Percentiles rank a stretch among this genome's conserved stretches.
Conservation (phyloP, 2,113 vertebrate species). For the Rutilus rutilus region DNA sequence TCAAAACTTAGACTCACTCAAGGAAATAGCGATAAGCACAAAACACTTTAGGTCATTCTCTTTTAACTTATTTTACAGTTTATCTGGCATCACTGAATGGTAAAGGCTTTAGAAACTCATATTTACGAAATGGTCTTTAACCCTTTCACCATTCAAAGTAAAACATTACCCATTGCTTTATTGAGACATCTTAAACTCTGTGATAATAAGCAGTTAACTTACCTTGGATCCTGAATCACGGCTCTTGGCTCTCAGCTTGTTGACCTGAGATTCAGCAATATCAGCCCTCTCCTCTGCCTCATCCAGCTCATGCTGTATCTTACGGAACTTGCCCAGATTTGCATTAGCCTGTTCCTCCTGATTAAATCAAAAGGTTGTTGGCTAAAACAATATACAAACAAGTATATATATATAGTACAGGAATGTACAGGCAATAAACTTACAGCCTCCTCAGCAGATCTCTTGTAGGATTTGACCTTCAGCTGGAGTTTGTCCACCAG, state of each 20-base stretch:
- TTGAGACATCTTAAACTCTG: background rate
- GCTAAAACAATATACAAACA: background rate
- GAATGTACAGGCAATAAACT: slow-evolving; percentile 22
- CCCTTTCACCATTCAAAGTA: no score
- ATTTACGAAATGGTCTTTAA: background rate
- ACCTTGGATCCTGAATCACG: slow-evolving; percentile 59
- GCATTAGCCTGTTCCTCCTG: slow-evolving; percentile 63
- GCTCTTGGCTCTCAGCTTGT: slow-evolving; percentile 63
- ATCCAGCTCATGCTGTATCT: slow-evolving; percentile 48
- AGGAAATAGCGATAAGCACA: background rate
- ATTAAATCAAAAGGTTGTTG: background rate
- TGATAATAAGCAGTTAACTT: background rate
- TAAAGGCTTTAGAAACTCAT: background rate
- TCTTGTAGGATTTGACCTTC: slow-evolving; percentile 81
- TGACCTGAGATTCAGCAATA: slow-evolving; percentile 63
- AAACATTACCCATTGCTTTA: background rate
- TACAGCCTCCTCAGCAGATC: slow-evolving; percentile 73
- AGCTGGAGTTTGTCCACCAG: slow-evolving; percentile 80
- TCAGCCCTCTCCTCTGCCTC: slow-evolving; percentile 63
- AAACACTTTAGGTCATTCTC: background rate
- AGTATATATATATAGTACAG: background rate
- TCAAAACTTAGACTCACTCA: background rate
- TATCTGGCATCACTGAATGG: background rate
- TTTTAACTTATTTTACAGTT: background rate
- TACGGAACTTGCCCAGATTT: slow-evolving; percentile 64